A percentile compares a stretch with the other conserved stretches of the same genome.
Conservation (phyloP, 2,113 vertebrate species). For the Hydrolagus affinis region DNA sequence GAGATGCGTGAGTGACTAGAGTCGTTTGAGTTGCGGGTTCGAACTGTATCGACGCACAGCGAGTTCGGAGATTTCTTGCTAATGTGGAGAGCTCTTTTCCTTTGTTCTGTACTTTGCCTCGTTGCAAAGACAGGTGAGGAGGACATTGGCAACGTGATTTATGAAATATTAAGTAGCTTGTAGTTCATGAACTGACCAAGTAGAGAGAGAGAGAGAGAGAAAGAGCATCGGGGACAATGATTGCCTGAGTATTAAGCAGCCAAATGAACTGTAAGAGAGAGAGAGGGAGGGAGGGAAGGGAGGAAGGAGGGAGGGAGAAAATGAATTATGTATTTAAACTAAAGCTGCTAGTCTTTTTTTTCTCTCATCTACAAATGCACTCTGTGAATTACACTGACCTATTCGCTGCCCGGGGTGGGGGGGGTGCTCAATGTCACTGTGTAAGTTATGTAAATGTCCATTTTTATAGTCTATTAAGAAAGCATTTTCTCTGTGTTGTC, state of each 20-base stretch:
- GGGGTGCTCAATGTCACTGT: conserved; percentile 8
- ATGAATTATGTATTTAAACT: too few species aligned
- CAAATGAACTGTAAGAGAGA: conserved; percentile 25
- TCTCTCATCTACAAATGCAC: conserved; percentile 17
- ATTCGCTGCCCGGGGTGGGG: neutral
- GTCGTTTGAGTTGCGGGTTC: too few species aligned
- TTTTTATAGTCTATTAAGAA: conserved; percentile 40
- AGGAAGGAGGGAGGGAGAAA: too few species aligned
- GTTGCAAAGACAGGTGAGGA: neutral
- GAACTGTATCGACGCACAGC: too few species aligned
- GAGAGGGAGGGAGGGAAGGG: too few species aligned
- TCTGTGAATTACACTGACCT: conserved; percentile 20
- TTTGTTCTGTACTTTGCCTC: too few species aligned
- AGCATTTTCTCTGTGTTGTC: conserved; percentile 36
- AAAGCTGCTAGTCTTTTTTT: conserved; percentile 4
- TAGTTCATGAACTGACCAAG: neutral
- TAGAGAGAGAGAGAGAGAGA: too few species aligned
- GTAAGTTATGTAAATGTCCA: conserved; percentile 37
- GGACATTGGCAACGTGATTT: neutral
- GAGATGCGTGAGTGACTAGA: neutral
- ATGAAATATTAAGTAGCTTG: conserved; percentile 15
- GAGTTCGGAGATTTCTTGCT: too few species aligned
- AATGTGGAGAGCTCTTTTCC: too few species aligned
- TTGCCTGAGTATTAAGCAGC: neutral
- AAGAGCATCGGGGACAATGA: neutral